These are phyloP conservation scores for Diogma glabrata DNA, from an alignment of 2,888 invertebrate species.

Conservation along the genomic window DNA sequence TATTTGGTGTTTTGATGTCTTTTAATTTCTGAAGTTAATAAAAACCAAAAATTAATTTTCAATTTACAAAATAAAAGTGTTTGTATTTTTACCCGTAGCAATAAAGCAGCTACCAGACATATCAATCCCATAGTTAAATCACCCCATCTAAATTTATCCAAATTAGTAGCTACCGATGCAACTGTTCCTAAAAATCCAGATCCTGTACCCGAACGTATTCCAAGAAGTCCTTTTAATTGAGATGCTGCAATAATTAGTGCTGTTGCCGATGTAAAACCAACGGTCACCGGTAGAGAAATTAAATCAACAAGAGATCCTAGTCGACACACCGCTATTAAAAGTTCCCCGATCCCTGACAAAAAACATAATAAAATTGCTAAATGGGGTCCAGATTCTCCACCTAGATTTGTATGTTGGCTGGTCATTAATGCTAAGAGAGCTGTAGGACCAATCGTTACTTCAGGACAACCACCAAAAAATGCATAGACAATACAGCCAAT, in stretches of 20 bases:
- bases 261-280: conserved; percentile 83
- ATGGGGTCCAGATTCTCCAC: conserved; percentile 43
- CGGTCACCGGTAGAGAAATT: conserved; percentile 80
- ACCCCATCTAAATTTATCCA: conserved; percentile 52
- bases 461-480: conserved; percentile 78
- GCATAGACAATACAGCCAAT: conserved; percentile 88
- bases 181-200: conserved; percentile 66
- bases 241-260: conserved; percentile 82
- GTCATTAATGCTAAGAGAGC: conserved; percentile 92
- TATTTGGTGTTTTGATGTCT: conserved; percentile 43
- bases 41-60: conserved; percentile 15
- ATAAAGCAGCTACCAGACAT: conserved; percentile 60
- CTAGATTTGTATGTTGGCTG: conserved; percentile 42
- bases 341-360: conserved; percentile 66
- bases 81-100: conserved; percentile 55
- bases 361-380: conserved; percentile 77
- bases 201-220: conserved; percentile 54
- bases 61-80: conserved; percentile 8
- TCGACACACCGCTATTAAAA: conserved; percentile 57
- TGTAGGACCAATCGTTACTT: conserved; percentile 82
- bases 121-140: conserved; percentile 60
- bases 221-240: conserved; percentile 61
- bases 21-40: conserved; percentile 53
- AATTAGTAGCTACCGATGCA: conserved; percentile 53
- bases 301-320: conserved; percentile 79